phyloP scores from a whole-genome alignment of 2,888 invertebrate genomes.

The Lithosia quadra region DNA sequence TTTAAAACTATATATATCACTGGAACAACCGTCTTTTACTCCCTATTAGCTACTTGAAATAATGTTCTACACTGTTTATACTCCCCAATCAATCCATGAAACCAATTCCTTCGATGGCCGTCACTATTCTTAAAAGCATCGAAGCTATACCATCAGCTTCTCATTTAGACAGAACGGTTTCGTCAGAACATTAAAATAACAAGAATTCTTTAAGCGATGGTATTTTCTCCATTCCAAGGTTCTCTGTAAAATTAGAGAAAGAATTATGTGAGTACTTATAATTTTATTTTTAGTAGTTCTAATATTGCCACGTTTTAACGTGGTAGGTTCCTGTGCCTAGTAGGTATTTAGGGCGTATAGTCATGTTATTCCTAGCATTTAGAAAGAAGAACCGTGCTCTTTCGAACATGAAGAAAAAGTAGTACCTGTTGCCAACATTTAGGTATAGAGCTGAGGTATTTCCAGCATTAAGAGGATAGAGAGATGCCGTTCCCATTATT shows the following conservation, averaged over 20 bases:
- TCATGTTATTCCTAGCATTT: background rate
- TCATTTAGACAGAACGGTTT: background rate
- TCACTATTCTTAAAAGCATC: background rate
- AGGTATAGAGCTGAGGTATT: background rate
- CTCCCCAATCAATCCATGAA: slow-evolving; percentile 6
- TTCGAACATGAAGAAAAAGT: no score
- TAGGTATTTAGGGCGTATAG: background rate
- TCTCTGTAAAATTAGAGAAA: slow-evolving; percentile 7
- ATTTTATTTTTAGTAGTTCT: background rate
- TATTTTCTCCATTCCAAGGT: slow-evolving; percentile 5
- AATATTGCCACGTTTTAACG: no score
- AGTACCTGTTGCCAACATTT: no score
- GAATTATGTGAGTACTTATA: background rate
- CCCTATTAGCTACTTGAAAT: slow-evolving; percentile 3
- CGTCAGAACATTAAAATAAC: slow-evolving; percentile 2
- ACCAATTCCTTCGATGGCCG: background rate
- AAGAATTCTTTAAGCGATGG: background rate
- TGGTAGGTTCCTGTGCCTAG: no score
- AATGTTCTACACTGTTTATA: background rate
- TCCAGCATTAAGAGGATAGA: background rate
- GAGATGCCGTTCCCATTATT: background rate
- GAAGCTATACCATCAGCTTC: background rate
- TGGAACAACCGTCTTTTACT: slow-evolving; percentile 1
- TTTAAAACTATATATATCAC: slow-evolving; percentile 7
- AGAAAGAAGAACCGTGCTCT: no score